Conservation (phyloP, 2,113 vertebrate genomes). For the Sialia sialis region DNA sequence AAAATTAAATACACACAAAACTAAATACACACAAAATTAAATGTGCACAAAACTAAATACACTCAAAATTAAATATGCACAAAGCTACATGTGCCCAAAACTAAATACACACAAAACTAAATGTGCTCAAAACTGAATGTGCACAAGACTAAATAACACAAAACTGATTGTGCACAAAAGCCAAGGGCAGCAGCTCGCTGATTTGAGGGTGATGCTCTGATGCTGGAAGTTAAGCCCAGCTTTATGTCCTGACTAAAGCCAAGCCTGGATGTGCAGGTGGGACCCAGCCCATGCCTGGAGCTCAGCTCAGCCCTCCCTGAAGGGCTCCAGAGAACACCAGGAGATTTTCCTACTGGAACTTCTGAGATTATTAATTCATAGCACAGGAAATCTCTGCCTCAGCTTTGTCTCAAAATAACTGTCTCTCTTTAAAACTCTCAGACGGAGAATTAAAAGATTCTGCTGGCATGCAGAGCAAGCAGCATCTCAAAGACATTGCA, state of each 20-base stretch:
- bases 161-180: background rate
- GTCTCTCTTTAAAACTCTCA: background rate
- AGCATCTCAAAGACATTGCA: background rate
- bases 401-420: background rate
- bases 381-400: constrained; percentile 18
- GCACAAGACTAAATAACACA: no score
- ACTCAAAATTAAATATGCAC: no score
- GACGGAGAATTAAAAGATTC: background rate
- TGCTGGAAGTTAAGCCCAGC: background rate
- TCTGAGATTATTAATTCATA: background rate
- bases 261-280: background rate
- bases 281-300: background rate
- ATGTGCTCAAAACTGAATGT: no score
- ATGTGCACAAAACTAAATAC: no score
- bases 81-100: background rate
- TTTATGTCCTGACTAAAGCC: background rate
- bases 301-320: background rate
- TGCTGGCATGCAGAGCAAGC: background rate
- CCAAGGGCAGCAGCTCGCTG: background rate
- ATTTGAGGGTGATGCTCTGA: no score
- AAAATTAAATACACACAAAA: background rate
- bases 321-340: background rate
- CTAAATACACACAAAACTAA: background rate
- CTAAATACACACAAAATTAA: no score
- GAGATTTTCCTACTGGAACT: background rate